A percentile compares a stretch with the other conserved stretches of the same genome.
Conservation (phyloP, 2,113 vertebrate genomes). For the Stercorarius parasiticus region DNA sequence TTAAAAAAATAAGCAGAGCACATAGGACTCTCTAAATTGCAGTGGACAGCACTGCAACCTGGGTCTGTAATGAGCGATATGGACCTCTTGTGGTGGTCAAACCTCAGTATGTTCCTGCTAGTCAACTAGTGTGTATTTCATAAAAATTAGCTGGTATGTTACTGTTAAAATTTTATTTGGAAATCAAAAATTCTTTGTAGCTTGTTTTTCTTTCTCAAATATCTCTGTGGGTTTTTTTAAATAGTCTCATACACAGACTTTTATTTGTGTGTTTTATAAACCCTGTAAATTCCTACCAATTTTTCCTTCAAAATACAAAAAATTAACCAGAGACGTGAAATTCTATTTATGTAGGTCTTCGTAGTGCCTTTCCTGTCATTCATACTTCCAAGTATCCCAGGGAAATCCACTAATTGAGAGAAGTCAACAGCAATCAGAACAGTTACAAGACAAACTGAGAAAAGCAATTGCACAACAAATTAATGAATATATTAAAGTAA, state of each 20-base stretch:
- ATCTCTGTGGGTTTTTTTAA: neutral
- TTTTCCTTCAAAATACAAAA: slow-evolving; percentile 2
- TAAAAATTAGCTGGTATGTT: neutral
- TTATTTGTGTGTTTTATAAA: neutral
- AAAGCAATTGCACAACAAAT: neutral
- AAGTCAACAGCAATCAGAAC: neutral
- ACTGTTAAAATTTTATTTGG: neutral
- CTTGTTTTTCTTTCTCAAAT: neutral
- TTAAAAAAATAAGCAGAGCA: neutral
- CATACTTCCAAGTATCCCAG: neutral
- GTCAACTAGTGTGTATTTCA: neutral
- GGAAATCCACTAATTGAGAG: neutral
- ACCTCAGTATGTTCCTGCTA: neutral
- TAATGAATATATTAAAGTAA: slow-evolving; percentile 1
- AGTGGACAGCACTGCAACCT: neutral
- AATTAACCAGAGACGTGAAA: slow-evolving; percentile 11
- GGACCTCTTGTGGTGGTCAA: neutral
- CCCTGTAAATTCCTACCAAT: neutral
- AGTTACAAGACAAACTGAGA: neutral
- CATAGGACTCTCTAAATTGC: rapidly evolving
- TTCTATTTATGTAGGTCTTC: neutral
- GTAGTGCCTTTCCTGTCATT: neutral
- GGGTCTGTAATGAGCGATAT: neutral
- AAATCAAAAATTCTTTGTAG: neutral
- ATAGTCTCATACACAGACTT: neutral